Evolutionary conservation across 2,113 vertebrate species (phyloP), one percentile per base, ranked within the genome.

Genomic region (Pelecanus crispus): DNA sequence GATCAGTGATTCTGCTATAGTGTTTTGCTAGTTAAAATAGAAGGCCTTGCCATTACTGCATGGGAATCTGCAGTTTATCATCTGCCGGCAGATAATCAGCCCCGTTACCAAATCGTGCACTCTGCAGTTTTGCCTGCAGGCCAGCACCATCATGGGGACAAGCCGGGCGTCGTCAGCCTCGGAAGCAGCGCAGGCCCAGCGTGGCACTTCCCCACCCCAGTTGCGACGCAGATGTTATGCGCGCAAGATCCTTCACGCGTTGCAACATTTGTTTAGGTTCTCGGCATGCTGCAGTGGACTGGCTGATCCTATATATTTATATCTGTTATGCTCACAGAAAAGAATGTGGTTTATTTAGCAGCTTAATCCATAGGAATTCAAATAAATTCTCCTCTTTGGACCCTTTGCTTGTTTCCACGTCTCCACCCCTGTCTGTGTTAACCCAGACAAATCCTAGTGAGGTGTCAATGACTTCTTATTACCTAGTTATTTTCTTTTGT

Each of bases 271-370:
- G 77, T 68, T 93, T 65, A 40, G 90, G 72, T 53, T 92, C 88
- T 71, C 93, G 86, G 88, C 88, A 34, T 17, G 88, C 67, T 71
- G 92, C 80, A 58, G 21, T n/a, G 55, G 44, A 28, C 79, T 79
- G 71, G 26, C 73, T 88, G 92, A 38, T 91, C 21, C 31, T 67
- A 3, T 62, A 2, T 80, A 75, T 77, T 90, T 77, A 6, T 62
- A 34, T 78, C 82, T 81, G 40, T 42, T 84, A 36, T 8, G 44
- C 65, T 93, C 31, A 3, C 25, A 72, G 68, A 7, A 89, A 89
- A 83, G 36, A 47, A 78, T 22, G n/a, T 20, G 34, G 32, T 65
- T 88, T 74, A 49, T 75, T 81, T 84, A 93, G 82, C 47, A 81
- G 81, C 52, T 84, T 85, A 68, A 93, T 74, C 47, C 36, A 6